A percentile compares a stretch with the other conserved stretches of the same genome.
Evolutionary conservation across 92 coral and sea anemone genomes (phyloP).

Genomic region (Metridium senile): DNA sequence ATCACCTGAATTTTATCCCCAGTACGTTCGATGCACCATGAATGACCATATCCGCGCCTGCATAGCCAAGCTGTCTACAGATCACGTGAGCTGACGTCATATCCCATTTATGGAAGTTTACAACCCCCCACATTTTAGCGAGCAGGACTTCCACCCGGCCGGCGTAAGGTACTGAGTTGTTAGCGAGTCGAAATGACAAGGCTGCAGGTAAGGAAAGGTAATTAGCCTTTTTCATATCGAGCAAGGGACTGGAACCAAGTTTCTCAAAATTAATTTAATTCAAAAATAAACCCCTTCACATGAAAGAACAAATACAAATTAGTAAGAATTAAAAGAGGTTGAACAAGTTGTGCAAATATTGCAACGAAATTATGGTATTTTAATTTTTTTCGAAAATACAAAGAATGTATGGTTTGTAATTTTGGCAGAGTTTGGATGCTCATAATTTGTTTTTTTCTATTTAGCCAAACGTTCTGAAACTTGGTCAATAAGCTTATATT

Average conservation of each 20-base stretch:
- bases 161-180: conserved; percentile 21
- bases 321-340: neutral
- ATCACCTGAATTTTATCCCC: neutral
- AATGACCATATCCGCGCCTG: conserved; percentile 57
- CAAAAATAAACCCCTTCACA: too few species aligned
- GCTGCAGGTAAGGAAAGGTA: conserved; percentile 31
- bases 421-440: too few species aligned
- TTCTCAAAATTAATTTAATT: too few species aligned
- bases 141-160: conserved; percentile 63
- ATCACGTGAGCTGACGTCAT: conserved; percentile 59
- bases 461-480: too few species aligned
- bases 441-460: too few species aligned
- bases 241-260: too few species aligned
- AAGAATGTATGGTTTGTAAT: too few species aligned
- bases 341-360: neutral
- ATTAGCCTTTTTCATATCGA: too few species aligned
- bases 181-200: conserved; percentile 26
- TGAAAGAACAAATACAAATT: too few species aligned
- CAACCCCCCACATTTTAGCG: conserved; percentile 55
- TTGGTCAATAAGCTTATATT: too few species aligned
- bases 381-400: too few species aligned
- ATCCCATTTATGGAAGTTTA: conserved; percentile 52
- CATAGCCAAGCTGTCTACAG: conserved; percentile 54
- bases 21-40: conserved; percentile 52
- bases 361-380: too few species aligned